Conservation (phyloP, 2,888 invertebrate species). For the Lordiphosa fenestrarum region DNA sequence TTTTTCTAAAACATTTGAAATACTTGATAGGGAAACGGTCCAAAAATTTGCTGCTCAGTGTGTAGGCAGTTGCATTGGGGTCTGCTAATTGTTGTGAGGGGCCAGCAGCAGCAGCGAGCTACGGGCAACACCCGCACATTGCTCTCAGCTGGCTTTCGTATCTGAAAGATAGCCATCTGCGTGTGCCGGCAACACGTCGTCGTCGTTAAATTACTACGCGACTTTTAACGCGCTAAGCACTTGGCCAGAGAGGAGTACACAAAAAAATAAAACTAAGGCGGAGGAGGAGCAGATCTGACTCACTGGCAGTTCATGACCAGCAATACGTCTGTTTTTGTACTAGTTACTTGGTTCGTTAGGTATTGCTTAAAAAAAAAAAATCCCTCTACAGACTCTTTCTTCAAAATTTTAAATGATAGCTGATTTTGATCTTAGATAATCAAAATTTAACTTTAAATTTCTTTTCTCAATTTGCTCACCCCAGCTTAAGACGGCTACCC, state of each 20-base stretch:
- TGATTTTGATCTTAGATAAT: too few relatives aligned
- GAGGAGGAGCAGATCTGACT: conserved; percentile 27
- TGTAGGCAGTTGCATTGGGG: conserved; percentile 25
- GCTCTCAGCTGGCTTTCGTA: conserved; percentile 34
- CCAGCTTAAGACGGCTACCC: too few relatives aligned
- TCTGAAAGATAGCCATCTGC: conserved; percentile 62
- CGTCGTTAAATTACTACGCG: conserved; percentile 70
- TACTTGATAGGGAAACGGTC: not conserved
- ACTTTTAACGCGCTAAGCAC: conserved; percentile 64
- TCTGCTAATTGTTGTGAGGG: conserved; percentile 50
- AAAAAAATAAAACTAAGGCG: conserved; percentile 5
- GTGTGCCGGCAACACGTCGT: conserved; percentile 66
- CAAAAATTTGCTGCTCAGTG: conserved; percentile 18
- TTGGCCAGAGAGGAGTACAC: conserved; percentile 20
- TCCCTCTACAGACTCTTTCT: too few relatives aligned
- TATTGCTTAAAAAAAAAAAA: too few relatives aligned
- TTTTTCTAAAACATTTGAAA: too few relatives aligned
- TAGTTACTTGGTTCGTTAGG: too few relatives aligned
- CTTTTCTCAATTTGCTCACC: too few relatives aligned
- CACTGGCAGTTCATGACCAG: conserved; percentile 66
- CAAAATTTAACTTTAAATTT: too few relatives aligned
- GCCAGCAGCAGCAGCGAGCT: conserved; percentile 38
- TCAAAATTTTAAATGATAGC: too few relatives aligned
- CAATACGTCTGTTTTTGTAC: too few relatives aligned
- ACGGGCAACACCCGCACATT: conserved; percentile 58